Conservation (phyloP, 1,140 invertebrate genomes). For the Drosophila melanogaster region Release_6_plus_ISO1_MT NT_037436.4:19346001-19346500, state of each 20-base stretch:
- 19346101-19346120: not conserved
- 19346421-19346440: slow-evolving; percentile 9
- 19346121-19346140: not conserved
- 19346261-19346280: slow-evolving; percentile 35
- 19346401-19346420: slow-evolving; percentile 46
- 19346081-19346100: slow-evolving; percentile 3
- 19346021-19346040: slow-evolving; percentile 34
- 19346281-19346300: slow-evolving; percentile 50
- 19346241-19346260: not conserved
- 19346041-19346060: slow-evolving; percentile 16
- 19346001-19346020: slow-evolving; percentile 54
- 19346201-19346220: not conserved
- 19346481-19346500: slow-evolving; percentile 57
- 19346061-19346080: not conserved
- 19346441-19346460: slow-evolving; percentile 20
- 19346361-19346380: slow-evolving; percentile 56
- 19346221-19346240: not conserved
- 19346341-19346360: slow-evolving; percentile 42
- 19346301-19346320: slow-evolving; percentile 60
- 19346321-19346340: slow-evolving; percentile 53
- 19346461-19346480: slow-evolving; percentile 54
- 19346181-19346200: no score
- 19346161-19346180: not conserved
- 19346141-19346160: not conserved
- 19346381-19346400: slow-evolving; percentile 65